phyloP scores from a whole-genome alignment of 1,140 invertebrate species.

The Drosophila prosaltans region DNA sequence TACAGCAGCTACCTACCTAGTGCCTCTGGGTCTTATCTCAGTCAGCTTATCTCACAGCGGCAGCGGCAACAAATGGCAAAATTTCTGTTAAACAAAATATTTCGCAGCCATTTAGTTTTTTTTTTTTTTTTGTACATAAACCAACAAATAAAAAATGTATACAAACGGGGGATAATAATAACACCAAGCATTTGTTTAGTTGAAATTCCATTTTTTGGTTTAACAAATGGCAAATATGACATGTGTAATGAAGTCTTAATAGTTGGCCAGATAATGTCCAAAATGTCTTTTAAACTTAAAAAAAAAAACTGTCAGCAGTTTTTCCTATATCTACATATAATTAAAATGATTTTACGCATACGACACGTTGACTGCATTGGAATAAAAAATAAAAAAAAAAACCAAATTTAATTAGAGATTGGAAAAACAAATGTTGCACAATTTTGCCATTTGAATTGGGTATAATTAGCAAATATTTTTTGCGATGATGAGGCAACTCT shows the following conservation, averaged over 20 bases:
- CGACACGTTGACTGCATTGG: constrained; percentile 54
- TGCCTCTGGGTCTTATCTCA: constrained; percentile 54
- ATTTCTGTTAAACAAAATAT: constrained; percentile 78
- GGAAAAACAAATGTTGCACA: background rate
- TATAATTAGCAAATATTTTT: constrained; percentile 7
- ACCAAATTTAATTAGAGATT: constrained; percentile 1
- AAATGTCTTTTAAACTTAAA: constrained; percentile 42
- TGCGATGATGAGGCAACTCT: background rate
- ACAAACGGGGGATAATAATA: constrained; percentile 21
- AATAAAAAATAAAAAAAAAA: background rate
- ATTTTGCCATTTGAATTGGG: constrained; percentile 7
- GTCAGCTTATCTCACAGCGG: constrained; percentile 57
- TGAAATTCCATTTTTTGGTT: constrained; percentile 47
- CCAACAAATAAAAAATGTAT: constrained; percentile 34
- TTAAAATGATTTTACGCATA: constrained; percentile 76
- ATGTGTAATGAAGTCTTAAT: constrained; percentile 81
- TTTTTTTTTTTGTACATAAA: background rate
- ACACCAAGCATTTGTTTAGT: constrained; percentile 62
- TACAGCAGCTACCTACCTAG: background rate
- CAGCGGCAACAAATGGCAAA: constrained; percentile 54
- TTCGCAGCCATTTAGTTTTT: constrained; percentile 51
- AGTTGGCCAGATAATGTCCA: constrained; percentile 65
- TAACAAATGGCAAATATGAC: constrained; percentile 74
- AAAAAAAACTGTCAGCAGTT: constrained; percentile 57
- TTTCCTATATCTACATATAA: constrained; percentile 62